Conservation (phyloP, 1,140 invertebrate species). For the Melipona quadrifasciata region DNA sequence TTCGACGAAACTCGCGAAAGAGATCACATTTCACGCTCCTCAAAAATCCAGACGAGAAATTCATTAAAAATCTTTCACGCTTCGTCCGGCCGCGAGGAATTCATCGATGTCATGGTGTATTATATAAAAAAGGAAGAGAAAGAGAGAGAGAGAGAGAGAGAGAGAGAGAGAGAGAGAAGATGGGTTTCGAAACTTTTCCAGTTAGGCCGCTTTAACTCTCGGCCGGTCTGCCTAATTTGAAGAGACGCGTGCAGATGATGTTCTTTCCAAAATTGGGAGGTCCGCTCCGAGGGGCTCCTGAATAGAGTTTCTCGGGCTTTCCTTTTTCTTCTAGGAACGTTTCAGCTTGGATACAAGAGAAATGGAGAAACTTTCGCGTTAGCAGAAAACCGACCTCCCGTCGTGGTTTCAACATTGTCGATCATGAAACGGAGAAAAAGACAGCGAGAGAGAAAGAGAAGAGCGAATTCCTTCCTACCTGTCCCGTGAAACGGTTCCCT, state of each 20-base stretch:
- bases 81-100: neutral
- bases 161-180: neutral
- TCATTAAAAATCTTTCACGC: no score
- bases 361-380: neutral
- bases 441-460: no score
- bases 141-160: neutral
- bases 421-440: neutral
- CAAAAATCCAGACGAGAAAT: no score
- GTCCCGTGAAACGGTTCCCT: no score
- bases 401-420: neutral
- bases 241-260: neutral
- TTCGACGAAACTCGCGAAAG: no score
- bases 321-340: neutral
- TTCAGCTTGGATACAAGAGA: neutral
- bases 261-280: neutral
- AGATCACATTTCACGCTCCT: no score
- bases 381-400: neutral
- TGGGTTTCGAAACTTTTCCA: neutral
- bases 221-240: neutral
- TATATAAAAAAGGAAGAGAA: neutral
- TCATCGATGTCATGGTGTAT: neutral
- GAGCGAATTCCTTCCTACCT: neutral
- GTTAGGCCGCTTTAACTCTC: neutral
- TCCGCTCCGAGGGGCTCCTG: no score
- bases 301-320: slow-evolving; percentile 22